Evolutionary conservation across 2,113 vertebrate genomes (phyloP).

Genomic region (Emydura subglobosa): DNA sequence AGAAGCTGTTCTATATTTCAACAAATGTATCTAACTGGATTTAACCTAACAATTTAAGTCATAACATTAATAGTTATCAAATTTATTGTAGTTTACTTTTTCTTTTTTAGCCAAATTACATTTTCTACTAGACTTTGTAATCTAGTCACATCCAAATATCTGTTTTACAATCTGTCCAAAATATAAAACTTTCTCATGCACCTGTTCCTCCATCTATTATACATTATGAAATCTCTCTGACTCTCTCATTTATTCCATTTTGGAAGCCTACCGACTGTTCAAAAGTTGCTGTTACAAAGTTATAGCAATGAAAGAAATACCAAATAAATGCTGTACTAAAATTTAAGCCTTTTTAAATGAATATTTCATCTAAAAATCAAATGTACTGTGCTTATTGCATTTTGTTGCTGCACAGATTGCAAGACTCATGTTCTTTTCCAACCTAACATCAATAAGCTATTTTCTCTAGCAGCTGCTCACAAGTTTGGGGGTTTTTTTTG

Average conservation of each 20-base stretch:
- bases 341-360: constrained; percentile 61
- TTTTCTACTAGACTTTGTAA: constrained; percentile 18
- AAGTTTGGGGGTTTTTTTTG: constrained; percentile 10
- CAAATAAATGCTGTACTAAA: constrained; percentile 50
- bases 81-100: background rate
- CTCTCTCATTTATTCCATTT: constrained; percentile 32
- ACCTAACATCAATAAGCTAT: constrained; percentile 72
- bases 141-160: constrained; percentile 15
- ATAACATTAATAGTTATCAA: background rate
- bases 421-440: constrained; percentile 62
- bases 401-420: constrained; percentile 66
- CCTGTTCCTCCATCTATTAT: constrained; percentile 55
- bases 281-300: constrained; percentile 58
- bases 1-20: background rate
- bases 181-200: constrained; percentile 49
- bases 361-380: constrained; percentile 73
- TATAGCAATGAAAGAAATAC: constrained; percentile 61
- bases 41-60: background rate
- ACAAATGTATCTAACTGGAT: background rate
- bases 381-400: constrained; percentile 63
- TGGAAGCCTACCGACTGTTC: constrained; percentile 26
- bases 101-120: constrained; percentile 6
- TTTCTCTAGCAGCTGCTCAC: constrained; percentile 73
- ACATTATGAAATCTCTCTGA: constrained; percentile 34
- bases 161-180: constrained; percentile 45